Evolutionary conservation across 1,140 invertebrate species (phyloP).

Genomic region (Temnothorax nylanderi): DNA sequence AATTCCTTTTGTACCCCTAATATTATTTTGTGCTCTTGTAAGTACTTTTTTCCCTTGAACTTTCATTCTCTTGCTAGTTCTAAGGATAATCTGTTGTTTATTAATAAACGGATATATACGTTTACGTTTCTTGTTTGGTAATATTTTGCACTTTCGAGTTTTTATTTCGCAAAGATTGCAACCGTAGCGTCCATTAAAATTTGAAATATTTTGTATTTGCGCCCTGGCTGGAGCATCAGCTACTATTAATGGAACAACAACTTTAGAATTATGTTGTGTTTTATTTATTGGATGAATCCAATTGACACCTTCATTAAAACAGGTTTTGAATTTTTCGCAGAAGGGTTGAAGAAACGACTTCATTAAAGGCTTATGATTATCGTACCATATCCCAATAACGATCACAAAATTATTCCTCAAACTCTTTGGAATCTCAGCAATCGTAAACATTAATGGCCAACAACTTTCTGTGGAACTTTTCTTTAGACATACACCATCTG

Average conservation of each 20-base stretch:
- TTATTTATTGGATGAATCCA: conserved; percentile 1
- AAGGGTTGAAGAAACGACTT: not conserved
- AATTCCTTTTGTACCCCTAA: not conserved
- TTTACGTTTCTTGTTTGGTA: not conserved
- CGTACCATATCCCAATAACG: not conserved
- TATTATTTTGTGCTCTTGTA: not conserved
- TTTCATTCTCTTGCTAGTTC: conserved; percentile 2
- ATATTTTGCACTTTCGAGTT: conserved; percentile 5
- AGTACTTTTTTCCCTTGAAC: not conserved
- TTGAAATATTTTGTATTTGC: not conserved
- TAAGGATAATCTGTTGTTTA: not conserved
- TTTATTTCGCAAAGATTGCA: not conserved
- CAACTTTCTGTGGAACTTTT: not conserved
- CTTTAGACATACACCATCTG: not conserved
- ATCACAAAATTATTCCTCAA: conserved; percentile 5
- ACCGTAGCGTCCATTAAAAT: conserved; percentile 9
- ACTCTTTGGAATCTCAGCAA: conserved; percentile 1
- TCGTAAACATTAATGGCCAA: conserved; percentile 15
- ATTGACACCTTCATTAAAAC: conserved; percentile 2
- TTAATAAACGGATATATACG: not conserved
- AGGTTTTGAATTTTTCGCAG: not conserved
- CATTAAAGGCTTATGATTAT: not conserved
- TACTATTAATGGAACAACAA: conserved; percentile 9
- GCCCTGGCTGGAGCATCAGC: not conserved
- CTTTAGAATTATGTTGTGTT: not conserved